Conservation (phyloP, 2,113 vertebrate species). For the Octodon degus region DNA sequence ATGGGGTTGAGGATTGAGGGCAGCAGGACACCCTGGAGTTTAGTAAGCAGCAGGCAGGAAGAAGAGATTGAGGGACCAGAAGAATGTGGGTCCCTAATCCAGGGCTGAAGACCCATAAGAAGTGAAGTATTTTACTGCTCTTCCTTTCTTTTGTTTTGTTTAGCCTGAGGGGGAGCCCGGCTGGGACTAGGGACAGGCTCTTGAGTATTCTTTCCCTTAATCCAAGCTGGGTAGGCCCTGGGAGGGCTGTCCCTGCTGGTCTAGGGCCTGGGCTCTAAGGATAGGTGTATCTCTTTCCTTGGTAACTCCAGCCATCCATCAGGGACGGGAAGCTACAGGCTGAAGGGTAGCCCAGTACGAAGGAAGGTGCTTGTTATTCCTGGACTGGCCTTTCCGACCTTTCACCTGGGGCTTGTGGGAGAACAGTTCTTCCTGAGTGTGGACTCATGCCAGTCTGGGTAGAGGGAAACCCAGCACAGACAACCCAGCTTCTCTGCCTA, state of each 20-base stretch:
- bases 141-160: neutral
- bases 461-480: neutral
- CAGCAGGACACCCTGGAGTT: neutral
- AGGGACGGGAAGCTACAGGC: neutral
- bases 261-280: neutral
- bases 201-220: neutral
- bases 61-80: neutral
- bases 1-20: too few species aligned
- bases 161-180: neutral
- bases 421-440: conserved; percentile 1
- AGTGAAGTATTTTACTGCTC: neutral
- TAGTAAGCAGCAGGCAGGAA: neutral
- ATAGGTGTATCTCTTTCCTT: neutral
- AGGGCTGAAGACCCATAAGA: neutral
- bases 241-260: neutral
- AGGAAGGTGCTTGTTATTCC: neutral
- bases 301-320: neutral
- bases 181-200: too few species aligned
- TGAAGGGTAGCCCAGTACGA: neutral
- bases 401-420: conserved; percentile 42
- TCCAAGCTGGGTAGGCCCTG: neutral
- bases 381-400: neutral
- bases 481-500: neutral
- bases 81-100: neutral
- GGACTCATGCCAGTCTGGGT: neutral